Evolutionary conservation across 23 tunicate species (phyloP).

Genomic region (Styela plicata): DNA sequence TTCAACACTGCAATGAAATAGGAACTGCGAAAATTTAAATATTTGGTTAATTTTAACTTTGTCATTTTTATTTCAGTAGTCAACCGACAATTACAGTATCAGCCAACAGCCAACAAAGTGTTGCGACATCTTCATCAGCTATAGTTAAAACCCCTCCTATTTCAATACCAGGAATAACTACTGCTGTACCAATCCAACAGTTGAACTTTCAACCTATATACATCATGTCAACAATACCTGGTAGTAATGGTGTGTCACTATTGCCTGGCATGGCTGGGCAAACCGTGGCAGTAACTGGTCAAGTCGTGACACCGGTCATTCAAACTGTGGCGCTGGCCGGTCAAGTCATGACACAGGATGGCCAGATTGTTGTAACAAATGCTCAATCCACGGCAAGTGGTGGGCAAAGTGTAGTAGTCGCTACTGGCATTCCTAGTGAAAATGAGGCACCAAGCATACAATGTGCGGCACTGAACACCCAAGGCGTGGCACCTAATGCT

Average conservation of each 20-base stretch:
- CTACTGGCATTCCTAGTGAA: too few species aligned
- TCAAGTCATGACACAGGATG: not conserved
- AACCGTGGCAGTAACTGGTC: not conserved
- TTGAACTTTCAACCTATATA: conserved; percentile 21
- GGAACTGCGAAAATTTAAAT: too few species aligned
- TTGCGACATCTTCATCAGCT: not conserved
- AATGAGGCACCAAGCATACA: not conserved
- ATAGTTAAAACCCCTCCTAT: not conserved
- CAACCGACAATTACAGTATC: not conserved
- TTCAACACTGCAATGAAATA: too few species aligned
- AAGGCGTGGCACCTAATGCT: not conserved
- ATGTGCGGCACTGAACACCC: not conserved
- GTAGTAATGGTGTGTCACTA: not conserved
- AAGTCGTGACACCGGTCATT: not conserved
- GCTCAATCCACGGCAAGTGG: not conserved
- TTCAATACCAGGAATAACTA: conserved; percentile 1
- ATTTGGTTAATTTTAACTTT: too few species aligned
- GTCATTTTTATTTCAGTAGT: too few species aligned
- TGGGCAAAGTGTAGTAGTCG: not conserved
- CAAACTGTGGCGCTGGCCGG: not conserved
- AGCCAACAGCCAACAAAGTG: not conserved
- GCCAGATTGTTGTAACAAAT: not conserved
- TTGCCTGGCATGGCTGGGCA: not conserved
- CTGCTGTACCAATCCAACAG: conserved; percentile 35
- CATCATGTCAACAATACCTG: conserved; percentile 13